Percentiles rank a stretch among this genome's conserved stretches.
phyloP scores from a whole-genome alignment of 92 coral and sea anemone genomes.

The Actinernus sp. region DNA sequence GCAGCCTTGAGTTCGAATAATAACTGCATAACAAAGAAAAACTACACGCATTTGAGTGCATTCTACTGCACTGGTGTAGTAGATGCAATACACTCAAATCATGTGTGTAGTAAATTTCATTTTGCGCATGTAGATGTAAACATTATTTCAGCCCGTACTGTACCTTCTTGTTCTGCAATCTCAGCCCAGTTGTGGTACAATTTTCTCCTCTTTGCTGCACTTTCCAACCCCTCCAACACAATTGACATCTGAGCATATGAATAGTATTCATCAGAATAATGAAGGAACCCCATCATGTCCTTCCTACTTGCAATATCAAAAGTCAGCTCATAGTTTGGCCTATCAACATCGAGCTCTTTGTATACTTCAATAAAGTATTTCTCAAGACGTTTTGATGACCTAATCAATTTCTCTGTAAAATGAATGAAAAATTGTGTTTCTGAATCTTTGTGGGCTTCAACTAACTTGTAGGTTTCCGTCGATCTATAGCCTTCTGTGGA shows the following conservation, averaged over 20 bases:
- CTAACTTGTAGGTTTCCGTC: too few species aligned
- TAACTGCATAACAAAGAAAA: too few species aligned
- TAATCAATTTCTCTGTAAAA: conserved; percentile 51
- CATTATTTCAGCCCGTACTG: too few species aligned
- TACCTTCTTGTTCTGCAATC: conserved; percentile 38
- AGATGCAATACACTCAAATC: too few species aligned
- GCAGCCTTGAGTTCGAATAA: too few species aligned
- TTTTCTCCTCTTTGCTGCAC: conserved; percentile 19
- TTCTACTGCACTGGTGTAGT: too few species aligned
- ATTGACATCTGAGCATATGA: conserved; percentile 42
- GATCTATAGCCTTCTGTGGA: neutral
- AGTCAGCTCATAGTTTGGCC: conserved; percentile 63
- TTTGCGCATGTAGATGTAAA: too few species aligned
- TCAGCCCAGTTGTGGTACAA: conserved; percentile 64
- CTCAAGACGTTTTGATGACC: conserved; percentile 48
- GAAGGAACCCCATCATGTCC: conserved; percentile 34
- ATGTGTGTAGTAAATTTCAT: too few species aligned
- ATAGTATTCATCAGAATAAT: conserved; percentile 46
- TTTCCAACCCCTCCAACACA: conserved; percentile 63
- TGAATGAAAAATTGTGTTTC: conserved; percentile 41
- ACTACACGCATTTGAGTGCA: too few species aligned
- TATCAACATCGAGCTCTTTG: conserved; percentile 22
- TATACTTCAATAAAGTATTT: conserved; percentile 47
- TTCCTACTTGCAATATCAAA: conserved; percentile 56
- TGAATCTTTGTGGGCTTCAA: conserved; percentile 33